phyloP scores from a whole-genome alignment of 1,140 invertebrate species.

The Diabrotica virgifera region DNA sequence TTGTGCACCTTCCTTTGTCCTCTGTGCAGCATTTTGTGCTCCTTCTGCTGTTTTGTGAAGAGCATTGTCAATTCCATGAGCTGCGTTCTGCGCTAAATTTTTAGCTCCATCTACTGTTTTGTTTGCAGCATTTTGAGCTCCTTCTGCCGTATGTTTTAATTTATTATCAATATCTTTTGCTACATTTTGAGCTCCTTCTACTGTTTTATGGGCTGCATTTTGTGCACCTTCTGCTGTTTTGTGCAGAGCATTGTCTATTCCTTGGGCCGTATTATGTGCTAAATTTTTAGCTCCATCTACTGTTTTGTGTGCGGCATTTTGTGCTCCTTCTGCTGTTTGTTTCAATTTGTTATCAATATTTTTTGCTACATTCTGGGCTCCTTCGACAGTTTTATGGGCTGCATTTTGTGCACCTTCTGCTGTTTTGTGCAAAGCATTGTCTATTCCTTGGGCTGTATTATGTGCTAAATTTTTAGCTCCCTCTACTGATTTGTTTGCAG shows the following conservation, averaged over 20 bases:
- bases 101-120: conserved; percentile 13
- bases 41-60: conserved; percentile 19
- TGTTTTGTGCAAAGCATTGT: conserved; percentile 26
- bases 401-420: conserved; percentile 15
- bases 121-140: conserved; percentile 19
- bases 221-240: conserved; percentile 17
- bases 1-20: conserved; percentile 20
- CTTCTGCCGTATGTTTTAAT: conserved; percentile 19
- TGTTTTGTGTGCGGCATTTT: conserved; percentile 15
- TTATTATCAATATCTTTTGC: conserved; percentile 25
- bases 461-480: conserved; percentile 15
- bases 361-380: conserved; percentile 24
- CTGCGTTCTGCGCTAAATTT: conserved; percentile 14
- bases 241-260: conserved; percentile 16
- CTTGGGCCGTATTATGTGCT: conserved; percentile 4
- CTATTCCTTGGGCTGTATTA: conserved; percentile 15
- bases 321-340: conserved; percentile 21
- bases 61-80: too few species aligned
- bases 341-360: conserved; percentile 24
- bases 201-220: conserved; percentile 17
- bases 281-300: conserved; percentile 17
- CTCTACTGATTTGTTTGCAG: conserved; percentile 10
- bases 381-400: conserved; percentile 15
- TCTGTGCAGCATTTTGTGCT: conserved; percentile 8
- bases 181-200: conserved; percentile 18